Conservation (phyloP, 1,140 invertebrate genomes). For the Drosophila asahinai region DNA sequence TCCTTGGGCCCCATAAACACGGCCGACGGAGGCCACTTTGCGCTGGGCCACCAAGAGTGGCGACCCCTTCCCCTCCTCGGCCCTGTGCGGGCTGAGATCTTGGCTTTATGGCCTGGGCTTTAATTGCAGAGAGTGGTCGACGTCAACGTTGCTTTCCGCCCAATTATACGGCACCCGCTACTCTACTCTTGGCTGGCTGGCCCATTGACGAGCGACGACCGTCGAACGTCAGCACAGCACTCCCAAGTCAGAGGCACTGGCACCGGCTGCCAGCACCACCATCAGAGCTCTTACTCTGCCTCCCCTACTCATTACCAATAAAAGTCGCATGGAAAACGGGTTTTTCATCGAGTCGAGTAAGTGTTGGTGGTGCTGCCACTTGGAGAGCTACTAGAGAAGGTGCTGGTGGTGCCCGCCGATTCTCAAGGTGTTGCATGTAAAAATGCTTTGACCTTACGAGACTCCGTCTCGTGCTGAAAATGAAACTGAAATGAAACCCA, state of each 20-base stretch:
- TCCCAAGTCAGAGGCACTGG: not conserved
- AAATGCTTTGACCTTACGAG: constrained; percentile 68
- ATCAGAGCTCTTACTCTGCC: constrained; percentile 7
- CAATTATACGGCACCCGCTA: constrained; percentile 58
- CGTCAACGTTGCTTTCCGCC: constrained; percentile 58
- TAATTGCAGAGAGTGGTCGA: constrained; percentile 49
- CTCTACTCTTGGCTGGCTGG: constrained; percentile 23
- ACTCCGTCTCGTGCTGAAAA: constrained; percentile 19
- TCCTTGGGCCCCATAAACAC: constrained; percentile 46
- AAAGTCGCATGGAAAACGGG: constrained; percentile 23
- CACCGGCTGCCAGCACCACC: constrained; percentile 7
- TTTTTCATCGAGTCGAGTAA: not conserved
- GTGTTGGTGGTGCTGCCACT: not conserved
- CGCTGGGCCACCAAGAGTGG: constrained; percentile 8
- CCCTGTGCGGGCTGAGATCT: constrained; percentile 8
- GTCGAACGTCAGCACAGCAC: constrained; percentile 1
- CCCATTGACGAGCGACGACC: constrained; percentile 31
- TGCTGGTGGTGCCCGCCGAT: constrained; percentile 34
- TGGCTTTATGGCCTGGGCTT: constrained; percentile 20
- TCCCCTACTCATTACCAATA: constrained; percentile 27
- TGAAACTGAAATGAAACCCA: not conserved
- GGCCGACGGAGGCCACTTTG: constrained; percentile 21
- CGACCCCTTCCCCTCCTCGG: not conserved
- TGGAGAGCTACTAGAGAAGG: not conserved
- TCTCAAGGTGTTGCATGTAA: constrained; percentile 74